Evolutionary conservation across 2,113 vertebrate species (phyloP), one percentile per base, ranked within the genome.

Genomic region (Micromys minutus): DNA sequence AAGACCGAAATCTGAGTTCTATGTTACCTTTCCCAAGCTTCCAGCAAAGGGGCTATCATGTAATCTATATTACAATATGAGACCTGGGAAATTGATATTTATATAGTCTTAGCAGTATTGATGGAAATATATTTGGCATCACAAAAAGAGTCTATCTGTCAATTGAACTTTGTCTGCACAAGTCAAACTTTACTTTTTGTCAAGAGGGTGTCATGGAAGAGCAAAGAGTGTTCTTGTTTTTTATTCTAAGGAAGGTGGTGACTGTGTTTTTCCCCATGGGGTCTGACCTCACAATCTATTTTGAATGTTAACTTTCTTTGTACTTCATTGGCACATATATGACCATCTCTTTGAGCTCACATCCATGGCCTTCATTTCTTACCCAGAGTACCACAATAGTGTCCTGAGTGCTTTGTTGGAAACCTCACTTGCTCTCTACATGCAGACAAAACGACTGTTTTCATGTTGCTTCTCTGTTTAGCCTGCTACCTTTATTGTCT

Each of bases 281-380:
- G 11, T 26, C 52, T 81, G 55, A 81, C 36, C 3, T 57, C 52
- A 59, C 34, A 59, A 24, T 81, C 22, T 81, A 15, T 59, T 6
- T 31, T 94, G n/a, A 47, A 57, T 57, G 7, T 50, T 92, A 57
- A 81, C 76, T 67, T 92, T 91, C 52, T 26, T 77, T 92, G 42
- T 31, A 19, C 9, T 61, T 47, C 34, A 76, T 1, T 67, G 59
- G 26, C 59, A 88, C 2, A 11, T 39, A 83, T 36, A 83, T 88
- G 85, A 13, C 31, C 34, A 22, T 31, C 29, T 87, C 36, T 21
- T 55, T 91, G 72, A 87, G 65, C 22, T 75, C n/a, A 81, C n/a
- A 75, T 31, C 52, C 19, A 76, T 34, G 47, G 26, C 19, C 45
- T 75, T 95, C 45, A 76, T 81, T 84, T 84, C 39, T 92, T 75